Evolutionary conservation across 2,888 invertebrate genomes (phyloP), one percentile per base, ranked within the genome.

Genomic region (Aphrophora alni): DNA sequence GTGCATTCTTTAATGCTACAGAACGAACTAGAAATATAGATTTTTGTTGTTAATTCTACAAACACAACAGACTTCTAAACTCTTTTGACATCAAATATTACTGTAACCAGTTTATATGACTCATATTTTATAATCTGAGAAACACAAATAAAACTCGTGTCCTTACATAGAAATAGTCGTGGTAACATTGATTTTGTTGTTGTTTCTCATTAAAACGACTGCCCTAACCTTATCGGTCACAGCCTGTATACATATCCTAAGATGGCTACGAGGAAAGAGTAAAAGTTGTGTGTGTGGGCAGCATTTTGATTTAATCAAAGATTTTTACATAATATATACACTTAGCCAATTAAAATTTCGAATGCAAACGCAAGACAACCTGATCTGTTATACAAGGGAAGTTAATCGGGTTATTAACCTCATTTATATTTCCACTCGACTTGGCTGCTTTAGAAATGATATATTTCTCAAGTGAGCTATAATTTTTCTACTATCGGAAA

Each of bases 281-380:
- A 59, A 59, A 59, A 59, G 59, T 59, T 21, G 59, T 12, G 3
- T 21, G 59, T 59, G 59, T 59, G 59, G 59, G 59, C 59, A n/a
- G 59, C 21, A 59, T 59, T 59, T 59, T 21, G 59, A 59, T 59
- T 59, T 59, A 59, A 59, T 59, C 59, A 59, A 21, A 7, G 59
- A 59, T 59, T 59, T 59, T 59, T 21, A 59, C 59, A 59, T 59
- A 59, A 59, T 59, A 21, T 59, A 59, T 59, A 59, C 59, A 59
- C 59, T 59, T 59, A 0, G 59, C 59, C 59, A 59, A 59, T 59
- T 59, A 59, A 59, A 59, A 44, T 44, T 44, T 44, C 2, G 44
- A 44, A 44, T 44, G 3, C 7, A 44, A 59, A 3, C 12, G 59
- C 59, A 21, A 14, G 21, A 59, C 59, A 59, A 59, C 59, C 59